A percentile compares a stretch with the other conserved stretches of the same genome.
These are phyloP conservation scores for Dendrolimus punctatus DNA, from an alignment of 1,140 invertebrate genomes.

Conservation along the genomic window DNA sequence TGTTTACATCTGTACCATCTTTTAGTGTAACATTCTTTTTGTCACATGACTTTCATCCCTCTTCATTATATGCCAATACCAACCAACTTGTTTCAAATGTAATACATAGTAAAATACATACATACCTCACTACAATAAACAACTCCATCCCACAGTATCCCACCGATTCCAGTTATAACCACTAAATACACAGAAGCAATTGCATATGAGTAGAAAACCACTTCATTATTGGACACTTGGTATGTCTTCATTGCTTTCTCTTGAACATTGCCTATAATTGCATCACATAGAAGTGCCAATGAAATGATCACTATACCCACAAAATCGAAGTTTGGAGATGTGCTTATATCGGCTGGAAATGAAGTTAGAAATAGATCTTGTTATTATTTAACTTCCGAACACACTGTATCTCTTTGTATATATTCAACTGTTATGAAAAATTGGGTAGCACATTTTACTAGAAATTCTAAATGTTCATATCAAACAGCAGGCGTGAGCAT, in stretches of 20 bases:
- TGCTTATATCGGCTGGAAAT: slow-evolving; percentile 88
- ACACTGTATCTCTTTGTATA: no score
- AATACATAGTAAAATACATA: background rate
- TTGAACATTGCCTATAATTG: slow-evolving; percentile 96
- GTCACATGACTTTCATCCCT: no score
- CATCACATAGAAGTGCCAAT: slow-evolving; percentile 91
- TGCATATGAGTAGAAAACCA: slow-evolving; percentile 94
- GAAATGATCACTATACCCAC: slow-evolving; percentile 90
- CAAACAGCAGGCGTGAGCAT: no score
- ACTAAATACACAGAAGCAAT: slow-evolving; percentile 91
- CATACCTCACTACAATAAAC: slow-evolving; percentile 85
- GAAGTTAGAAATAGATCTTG: slow-evolving; percentile 1
- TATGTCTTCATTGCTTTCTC: slow-evolving; percentile 93
- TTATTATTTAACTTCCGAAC: background rate
- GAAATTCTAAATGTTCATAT: no score
- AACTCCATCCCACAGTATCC: slow-evolving; percentile 83
- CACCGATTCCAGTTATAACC: slow-evolving; percentile 80
- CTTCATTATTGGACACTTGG: slow-evolving; percentile 89
- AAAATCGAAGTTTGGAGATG: slow-evolving; percentile 90
- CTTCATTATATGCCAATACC: no score
- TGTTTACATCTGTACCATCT: no score
- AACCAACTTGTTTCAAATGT: no score
- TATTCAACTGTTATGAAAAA: no score
- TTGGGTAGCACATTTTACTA: no score
- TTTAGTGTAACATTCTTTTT: no score